Percentiles rank a stretch among this genome's conserved stretches.
Conservation (phyloP, 2,888 invertebrate species). For the Caenorhabditis becei region DNA sequence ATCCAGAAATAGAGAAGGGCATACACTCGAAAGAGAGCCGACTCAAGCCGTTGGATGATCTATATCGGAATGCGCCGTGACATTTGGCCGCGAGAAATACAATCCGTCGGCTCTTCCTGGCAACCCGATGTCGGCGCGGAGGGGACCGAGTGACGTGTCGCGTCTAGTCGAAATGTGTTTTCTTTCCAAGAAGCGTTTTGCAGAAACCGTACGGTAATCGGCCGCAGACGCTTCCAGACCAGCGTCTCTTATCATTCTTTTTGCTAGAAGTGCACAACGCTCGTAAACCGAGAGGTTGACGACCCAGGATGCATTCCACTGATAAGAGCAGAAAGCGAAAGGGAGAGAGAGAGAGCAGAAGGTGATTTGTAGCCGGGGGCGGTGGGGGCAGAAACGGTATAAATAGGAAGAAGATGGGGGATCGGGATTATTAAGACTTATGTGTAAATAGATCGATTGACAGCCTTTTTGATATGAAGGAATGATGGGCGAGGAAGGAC, state of each 20-base stretch:
- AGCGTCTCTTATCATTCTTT: not conserved
- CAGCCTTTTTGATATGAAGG: not conserved
- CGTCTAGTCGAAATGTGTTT: not conserved
- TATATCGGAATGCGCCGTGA: not conserved
- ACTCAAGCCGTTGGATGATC: not conserved
- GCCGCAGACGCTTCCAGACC: conserved; percentile 27
- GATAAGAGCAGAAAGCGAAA: conserved; percentile 6
- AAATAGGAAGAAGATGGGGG: conserved; percentile 2
- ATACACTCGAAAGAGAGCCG: not conserved
- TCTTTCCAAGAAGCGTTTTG: conserved; percentile 1
- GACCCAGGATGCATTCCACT: not conserved
- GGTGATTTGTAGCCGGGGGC: not conserved
- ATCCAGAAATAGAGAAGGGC: not conserved
- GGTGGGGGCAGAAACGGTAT: not conserved
- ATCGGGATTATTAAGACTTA: not conserved
- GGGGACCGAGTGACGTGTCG: conserved; percentile 3
- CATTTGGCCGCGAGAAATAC: not conserved
- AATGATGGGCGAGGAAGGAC: not conserved
- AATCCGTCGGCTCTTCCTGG: conserved; percentile 6
- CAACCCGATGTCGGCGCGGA: no score
- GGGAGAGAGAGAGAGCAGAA: conserved; percentile 4
- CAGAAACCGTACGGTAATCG: conserved; percentile 23
- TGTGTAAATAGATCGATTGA: no score
- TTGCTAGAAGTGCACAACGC: conserved; percentile 28
- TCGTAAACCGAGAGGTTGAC: conserved; percentile 27